These are phyloP conservation scores for Hirtodrosophila histrioides DNA, from an alignment of 2,888 invertebrate species.

Conservation along the genomic window DNA sequence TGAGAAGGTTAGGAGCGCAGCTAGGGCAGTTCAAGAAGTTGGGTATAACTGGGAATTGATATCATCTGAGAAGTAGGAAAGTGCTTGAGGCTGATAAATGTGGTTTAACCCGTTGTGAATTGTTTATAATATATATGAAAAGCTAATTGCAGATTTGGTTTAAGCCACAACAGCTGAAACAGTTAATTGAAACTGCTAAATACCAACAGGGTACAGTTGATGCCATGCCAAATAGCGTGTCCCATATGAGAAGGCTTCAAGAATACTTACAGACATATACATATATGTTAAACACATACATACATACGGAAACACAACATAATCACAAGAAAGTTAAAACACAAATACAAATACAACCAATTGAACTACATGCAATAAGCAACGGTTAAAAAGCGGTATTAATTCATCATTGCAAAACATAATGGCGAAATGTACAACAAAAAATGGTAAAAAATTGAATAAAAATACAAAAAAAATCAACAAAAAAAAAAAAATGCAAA, in stretches of 20 bases:
- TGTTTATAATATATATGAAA: neutral
- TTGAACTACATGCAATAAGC: conserved; percentile 64
- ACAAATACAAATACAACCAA: conserved; percentile 32
- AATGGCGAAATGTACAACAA: conserved; percentile 75
- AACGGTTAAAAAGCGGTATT: conserved; percentile 61
- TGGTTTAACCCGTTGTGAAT: conserved; percentile 13
- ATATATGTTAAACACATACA: conserved; percentile 39
- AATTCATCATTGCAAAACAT: conserved; percentile 52
- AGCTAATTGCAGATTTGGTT: neutral
- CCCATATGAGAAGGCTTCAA: conserved; percentile 13
- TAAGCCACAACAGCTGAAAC: conserved; percentile 1
- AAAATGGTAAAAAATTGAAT: conserved; percentile 50
- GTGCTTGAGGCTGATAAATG: conserved; percentile 3
- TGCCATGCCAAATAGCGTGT: conserved; percentile 8
- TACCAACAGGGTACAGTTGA: neutral
- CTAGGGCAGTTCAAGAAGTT: conserved; percentile 9
- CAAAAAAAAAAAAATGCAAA: conserved; percentile 67
- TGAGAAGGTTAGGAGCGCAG: too few relatives aligned
- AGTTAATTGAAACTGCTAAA: neutral
- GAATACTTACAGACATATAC: conserved; percentile 42
- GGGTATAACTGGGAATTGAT: conserved; percentile 30
- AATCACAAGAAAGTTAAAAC: conserved; percentile 61
- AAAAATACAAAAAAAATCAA: conserved; percentile 39
- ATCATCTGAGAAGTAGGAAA: neutral
- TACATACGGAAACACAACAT: conserved; percentile 48